These are phyloP conservation scores for Drosophila insularis DNA, from an alignment of 1,140 invertebrate species.

Conservation along the genomic window DNA sequence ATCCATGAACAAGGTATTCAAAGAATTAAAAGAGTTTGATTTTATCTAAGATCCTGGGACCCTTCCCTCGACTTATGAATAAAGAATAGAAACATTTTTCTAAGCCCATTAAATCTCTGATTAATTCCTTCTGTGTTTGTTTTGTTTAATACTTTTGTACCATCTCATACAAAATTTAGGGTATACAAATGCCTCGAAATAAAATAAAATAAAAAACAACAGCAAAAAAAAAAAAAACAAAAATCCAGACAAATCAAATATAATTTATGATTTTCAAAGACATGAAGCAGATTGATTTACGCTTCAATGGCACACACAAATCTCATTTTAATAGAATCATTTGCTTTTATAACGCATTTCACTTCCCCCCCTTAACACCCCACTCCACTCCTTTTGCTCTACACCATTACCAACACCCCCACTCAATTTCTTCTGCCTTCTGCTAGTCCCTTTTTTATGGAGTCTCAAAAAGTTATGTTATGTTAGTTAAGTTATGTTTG, in stretches of 20 bases:
- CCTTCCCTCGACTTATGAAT: too few species aligned
- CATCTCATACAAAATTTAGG: too few species aligned
- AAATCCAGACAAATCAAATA: slow-evolving; percentile 32
- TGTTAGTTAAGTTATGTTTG: slow-evolving; percentile 72
- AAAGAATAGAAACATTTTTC: too few species aligned
- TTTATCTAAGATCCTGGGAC: too few species aligned
- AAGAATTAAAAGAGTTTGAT: too few species aligned
- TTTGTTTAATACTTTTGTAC: too few species aligned
- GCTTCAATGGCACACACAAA: slow-evolving; percentile 76
- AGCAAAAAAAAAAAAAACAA: slow-evolving; percentile 49
- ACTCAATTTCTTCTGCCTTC: background rate
- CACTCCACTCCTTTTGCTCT: background rate
- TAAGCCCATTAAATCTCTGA: too few species aligned
- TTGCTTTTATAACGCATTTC: slow-evolving; percentile 60
- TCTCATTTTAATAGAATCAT: slow-evolving; percentile 79
- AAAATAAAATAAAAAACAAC: slow-evolving; percentile 47
- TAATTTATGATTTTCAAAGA: slow-evolving; percentile 64
- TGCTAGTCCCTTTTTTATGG: slow-evolving; percentile 51
- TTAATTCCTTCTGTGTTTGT: too few species aligned
- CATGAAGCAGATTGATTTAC: slow-evolving; percentile 73
- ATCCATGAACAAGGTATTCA: too few species aligned
- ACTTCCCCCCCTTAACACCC: background rate
- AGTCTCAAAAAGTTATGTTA: slow-evolving; percentile 72
- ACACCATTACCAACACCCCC: background rate
- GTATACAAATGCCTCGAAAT: slow-evolving; percentile 6